phyloP scores from a whole-genome alignment of 2,797 vertebrate genomes.

The Eutrigla gurnardus region DNA sequence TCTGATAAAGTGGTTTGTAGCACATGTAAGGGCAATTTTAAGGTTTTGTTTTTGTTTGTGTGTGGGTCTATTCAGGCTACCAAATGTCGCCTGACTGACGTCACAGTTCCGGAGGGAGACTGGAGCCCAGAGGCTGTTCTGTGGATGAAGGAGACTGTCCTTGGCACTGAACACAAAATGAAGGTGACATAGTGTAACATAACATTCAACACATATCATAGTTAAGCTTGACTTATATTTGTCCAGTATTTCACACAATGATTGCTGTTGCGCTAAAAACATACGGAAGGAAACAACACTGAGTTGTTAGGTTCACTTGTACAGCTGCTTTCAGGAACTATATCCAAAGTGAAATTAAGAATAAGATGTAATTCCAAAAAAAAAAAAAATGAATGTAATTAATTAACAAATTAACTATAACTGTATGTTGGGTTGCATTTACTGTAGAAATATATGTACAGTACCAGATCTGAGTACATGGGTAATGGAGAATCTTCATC shows the following conservation, averaged over 20 bases:
- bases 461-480: too few relatives aligned
- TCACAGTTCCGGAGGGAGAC: conserved; percentile 84
- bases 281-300: background rate
- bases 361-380: too few relatives aligned
- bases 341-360: too few relatives aligned
- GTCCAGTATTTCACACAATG: background rate
- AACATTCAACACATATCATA: background rate
- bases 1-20: too few relatives aligned
- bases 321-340: too few relatives aligned
- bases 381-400: too few relatives aligned
- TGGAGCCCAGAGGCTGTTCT: conserved; percentile 90
- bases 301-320: background rate
- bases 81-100: conserved; percentile 90
- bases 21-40: background rate
- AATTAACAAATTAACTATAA: too few relatives aligned
- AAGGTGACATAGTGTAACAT: conserved; percentile 82
- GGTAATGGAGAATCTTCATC: too few relatives aligned
- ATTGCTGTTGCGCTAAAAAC: background rate
- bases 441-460: too few relatives aligned
- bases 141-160: conserved; percentile 88
- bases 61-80: conserved; percentile 81
- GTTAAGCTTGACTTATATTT: background rate
- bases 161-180: conserved; percentile 86
- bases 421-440: too few relatives aligned
- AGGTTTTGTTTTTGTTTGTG: too few relatives aligned